These are phyloP conservation scores for Paradoxurus hermaphroditus DNA, from an alignment of 2,113 vertebrate genomes.

Conservation along the genomic window DNA sequence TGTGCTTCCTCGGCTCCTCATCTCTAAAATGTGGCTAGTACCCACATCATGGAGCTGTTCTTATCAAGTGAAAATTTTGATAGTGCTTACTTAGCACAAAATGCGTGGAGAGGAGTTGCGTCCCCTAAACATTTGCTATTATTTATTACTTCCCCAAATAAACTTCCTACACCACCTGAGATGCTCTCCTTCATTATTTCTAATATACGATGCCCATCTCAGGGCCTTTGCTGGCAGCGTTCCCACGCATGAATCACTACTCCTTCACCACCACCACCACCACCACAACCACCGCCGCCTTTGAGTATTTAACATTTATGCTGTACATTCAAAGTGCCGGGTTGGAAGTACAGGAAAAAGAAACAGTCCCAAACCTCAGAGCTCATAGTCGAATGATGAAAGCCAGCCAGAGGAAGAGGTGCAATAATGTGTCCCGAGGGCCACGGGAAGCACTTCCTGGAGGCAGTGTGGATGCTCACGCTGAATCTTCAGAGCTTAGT, in stretches of 20 bases:
- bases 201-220: not conserved
- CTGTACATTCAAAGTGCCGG: not conserved
- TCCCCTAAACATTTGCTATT: not conserved
- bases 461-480: not conserved
- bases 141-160: not conserved
- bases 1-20: not conserved
- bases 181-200: not conserved
- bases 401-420: not conserved
- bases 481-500: not conserved
- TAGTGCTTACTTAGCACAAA: not conserved
- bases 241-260: not conserved
- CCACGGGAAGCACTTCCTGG: slow-evolving; percentile 9
- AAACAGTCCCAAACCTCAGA: not conserved
- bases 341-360: slow-evolving; percentile 25
- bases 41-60: not conserved
- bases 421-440: not conserved
- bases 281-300: not conserved
- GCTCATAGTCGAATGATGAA: not conserved
- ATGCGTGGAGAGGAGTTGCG: not conserved
- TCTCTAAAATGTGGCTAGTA: not conserved
- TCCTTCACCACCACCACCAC: not conserved
- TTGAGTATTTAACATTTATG: not conserved
- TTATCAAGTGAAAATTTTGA: not conserved
- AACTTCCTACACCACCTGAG: not conserved
- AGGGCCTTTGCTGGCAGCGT: not conserved